phyloP scores from a whole-genome alignment of 2,888 invertebrate genomes.

The Aricia artaxerxes region DNA sequence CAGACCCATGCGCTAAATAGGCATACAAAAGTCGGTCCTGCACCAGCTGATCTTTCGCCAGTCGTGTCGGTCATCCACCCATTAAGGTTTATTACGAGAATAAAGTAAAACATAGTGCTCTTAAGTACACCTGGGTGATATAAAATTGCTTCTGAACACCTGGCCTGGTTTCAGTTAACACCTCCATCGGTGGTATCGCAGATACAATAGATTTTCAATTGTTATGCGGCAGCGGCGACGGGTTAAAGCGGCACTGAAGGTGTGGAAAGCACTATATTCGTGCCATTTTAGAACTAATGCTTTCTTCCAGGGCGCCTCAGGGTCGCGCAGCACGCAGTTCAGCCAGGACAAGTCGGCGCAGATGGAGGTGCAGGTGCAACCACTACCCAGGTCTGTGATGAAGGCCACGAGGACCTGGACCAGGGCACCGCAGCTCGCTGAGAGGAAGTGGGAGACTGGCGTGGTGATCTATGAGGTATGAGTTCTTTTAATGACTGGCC shows the following conservation, averaged over 20 bases:
- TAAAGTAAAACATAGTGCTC: no score
- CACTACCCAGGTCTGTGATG: background rate
- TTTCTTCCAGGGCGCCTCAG: background rate
- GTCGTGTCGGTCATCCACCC: no score
- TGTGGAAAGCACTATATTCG: background rate
- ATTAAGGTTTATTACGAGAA: no score
- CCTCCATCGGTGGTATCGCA: no score
- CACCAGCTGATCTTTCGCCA: no score
- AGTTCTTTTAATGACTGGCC: background rate
- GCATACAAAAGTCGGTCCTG: no score
- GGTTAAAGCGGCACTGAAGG: background rate
- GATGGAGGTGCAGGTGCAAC: background rate
- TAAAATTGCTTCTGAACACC: no score
- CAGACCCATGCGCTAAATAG: no score
- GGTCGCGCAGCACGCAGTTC: background rate
- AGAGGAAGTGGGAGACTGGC: slow-evolving; percentile 59
- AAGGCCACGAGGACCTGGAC: background rate
- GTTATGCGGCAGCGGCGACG: no score
- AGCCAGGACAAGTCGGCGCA: background rate
- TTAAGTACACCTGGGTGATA: no score
- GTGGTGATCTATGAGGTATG: slow-evolving; percentile 62
- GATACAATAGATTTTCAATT: no score
- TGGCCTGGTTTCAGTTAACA: no score
- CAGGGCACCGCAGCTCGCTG: background rate
- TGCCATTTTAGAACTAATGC: background rate